Percentiles rank a stretch among this genome's conserved stretches.
Evolutionary conservation across 35 echinoderm and acorn worm genomes (phyloP).

Genomic region (Apostichopus japonicus): DNA sequence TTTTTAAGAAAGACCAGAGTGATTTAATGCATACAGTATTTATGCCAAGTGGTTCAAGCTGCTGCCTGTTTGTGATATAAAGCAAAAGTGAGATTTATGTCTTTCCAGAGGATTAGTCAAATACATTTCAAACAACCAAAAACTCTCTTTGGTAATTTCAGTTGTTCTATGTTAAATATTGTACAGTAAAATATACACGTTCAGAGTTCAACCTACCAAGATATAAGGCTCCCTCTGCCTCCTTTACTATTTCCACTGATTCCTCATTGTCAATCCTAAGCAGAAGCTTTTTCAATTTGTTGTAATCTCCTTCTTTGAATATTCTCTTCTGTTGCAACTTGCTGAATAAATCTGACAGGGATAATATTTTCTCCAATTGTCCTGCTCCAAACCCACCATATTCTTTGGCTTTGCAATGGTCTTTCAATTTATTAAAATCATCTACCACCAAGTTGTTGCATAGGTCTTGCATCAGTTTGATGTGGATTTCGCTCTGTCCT

Average conservation of each 20-base stretch:
- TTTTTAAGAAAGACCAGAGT: not conserved
- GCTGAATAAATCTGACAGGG: not conserved
- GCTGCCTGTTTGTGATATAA: no score
- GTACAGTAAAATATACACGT: no score
- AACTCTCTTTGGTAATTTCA: no score
- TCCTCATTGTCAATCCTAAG: not conserved
- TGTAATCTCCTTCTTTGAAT: slow-evolving; percentile 34
- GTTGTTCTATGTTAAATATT: no score
- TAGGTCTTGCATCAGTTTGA: not conserved
- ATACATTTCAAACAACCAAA: no score
- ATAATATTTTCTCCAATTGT: slow-evolving; percentile 42
- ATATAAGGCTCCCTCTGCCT: not conserved
- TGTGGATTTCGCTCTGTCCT: not conserved
- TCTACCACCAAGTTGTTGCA: not conserved
- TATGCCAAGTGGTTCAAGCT: not conserved
- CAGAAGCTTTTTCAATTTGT: slow-evolving; percentile 7
- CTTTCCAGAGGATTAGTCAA: no score
- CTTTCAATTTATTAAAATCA: not conserved
- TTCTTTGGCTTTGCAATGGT: not conserved
- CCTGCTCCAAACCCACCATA: slow-evolving; percentile 20
- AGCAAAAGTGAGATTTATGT: no score
- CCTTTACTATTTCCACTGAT: not conserved
- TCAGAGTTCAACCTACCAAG: not conserved
- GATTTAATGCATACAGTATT: not conserved
- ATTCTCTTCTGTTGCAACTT: slow-evolving; percentile 26